Conservation (phyloP, 2,113 vertebrate genomes). For the Dipodomys ordii region DNA sequence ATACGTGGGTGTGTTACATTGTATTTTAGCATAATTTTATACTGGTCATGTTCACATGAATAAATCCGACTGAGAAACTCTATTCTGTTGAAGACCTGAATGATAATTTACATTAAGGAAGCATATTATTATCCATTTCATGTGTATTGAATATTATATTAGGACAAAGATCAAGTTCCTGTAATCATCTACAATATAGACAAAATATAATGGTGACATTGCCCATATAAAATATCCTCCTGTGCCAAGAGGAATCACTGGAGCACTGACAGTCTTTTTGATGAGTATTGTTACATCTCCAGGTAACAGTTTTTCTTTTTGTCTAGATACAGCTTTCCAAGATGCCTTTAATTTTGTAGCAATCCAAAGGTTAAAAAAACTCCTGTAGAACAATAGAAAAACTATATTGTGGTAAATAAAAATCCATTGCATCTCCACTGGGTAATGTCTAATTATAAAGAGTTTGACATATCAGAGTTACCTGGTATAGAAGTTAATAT, state of each 20-base stretch:
- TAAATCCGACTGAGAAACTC: neutral
- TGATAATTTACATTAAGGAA: neutral
- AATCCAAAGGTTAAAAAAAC: constrained; percentile 74
- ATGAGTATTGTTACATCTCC: constrained; percentile 40
- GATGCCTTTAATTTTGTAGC: constrained; percentile 72
- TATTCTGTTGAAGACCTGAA: neutral
- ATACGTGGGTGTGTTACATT: neutral
- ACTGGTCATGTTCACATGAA: neutral
- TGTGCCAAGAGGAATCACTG: neutral
- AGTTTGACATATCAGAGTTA: constrained; percentile 63
- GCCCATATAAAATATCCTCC: neutral
- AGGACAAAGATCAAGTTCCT: neutral
- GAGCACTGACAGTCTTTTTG: constrained; percentile 47
- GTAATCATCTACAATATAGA: neutral
- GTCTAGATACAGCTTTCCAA: constrained; percentile 42
- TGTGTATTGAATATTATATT: neutral
- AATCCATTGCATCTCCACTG: neutral
- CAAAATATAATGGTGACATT: constrained; percentile 58
- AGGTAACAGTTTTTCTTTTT: constrained; percentile 64
- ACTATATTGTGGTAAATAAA: constrained; percentile 57
- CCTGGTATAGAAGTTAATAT: constrained; percentile 70
- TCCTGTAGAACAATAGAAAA: constrained; percentile 63
- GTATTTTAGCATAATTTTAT: neutral
- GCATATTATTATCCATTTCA: neutral
- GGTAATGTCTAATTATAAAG: constrained; percentile 63